phyloP scores from a whole-genome alignment of 2,797 vertebrate genomes.

The Acipenser ruthenus region DNA sequence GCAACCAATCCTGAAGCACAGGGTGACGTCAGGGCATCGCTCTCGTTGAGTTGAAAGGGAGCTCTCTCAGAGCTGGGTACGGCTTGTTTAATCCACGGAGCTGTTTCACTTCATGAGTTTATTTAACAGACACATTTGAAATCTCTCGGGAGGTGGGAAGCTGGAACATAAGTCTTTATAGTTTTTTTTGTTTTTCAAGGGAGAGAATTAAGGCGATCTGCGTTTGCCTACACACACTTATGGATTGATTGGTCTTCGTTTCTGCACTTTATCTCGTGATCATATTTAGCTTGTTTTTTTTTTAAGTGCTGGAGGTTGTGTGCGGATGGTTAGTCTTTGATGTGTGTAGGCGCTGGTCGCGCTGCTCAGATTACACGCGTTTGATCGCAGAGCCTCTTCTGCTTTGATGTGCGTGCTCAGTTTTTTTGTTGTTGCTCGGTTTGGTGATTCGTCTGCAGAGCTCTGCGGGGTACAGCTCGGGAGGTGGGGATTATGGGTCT shows the following conservation, averaged over 20 bases:
- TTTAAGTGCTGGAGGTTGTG: conserved; percentile 22
- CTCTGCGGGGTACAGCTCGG: conserved; percentile 43
- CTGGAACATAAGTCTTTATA: conserved; percentile 5
- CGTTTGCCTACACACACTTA: conserved; percentile 10
- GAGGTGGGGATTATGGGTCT: conserved; percentile 36
- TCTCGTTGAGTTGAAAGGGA: conserved; percentile 71
- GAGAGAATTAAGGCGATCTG: conserved; percentile 12
- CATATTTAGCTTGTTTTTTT: conserved; percentile 8
- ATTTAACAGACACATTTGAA: conserved; percentile 16
- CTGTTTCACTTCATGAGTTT: conserved; percentile 22
- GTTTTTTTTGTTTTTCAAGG: background rate
- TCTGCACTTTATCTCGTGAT: conserved; percentile 16
- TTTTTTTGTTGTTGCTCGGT: conserved; percentile 47
- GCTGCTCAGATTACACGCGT: conserved; percentile 74
- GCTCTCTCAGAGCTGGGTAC: conserved; percentile 63
- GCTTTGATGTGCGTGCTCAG: conserved; percentile 81
- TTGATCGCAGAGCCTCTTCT: conserved; percentile 59
- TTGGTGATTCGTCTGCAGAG: conserved; percentile 54
- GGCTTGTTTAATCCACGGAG: conserved; percentile 44
- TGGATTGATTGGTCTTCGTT: background rate
- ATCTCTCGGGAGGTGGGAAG: conserved; percentile 13
- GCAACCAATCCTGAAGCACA: conserved; percentile 58
- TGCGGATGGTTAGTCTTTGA: conserved; percentile 55
- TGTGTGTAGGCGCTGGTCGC: conserved; percentile 55
- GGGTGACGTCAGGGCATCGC: conserved; percentile 74